phyloP scores from a whole-genome alignment of 1,140 invertebrate species.

The Tetramorium simillimum region DNA sequence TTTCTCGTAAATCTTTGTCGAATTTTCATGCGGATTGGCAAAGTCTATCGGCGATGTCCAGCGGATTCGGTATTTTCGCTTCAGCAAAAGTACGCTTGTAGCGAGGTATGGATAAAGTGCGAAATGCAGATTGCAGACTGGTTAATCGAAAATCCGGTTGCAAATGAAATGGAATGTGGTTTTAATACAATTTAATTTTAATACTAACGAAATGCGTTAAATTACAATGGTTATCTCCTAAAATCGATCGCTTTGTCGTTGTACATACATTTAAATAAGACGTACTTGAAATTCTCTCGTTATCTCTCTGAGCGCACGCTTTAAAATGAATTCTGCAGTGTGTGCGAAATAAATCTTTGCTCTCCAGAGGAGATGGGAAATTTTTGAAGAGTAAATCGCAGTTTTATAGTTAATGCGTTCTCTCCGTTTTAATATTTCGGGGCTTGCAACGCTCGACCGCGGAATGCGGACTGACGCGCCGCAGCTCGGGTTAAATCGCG shows the following conservation, averaged over 20 bases:
- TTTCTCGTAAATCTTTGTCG: conserved; percentile 20
- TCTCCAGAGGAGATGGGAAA: not conserved
- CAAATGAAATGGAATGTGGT: not conserved
- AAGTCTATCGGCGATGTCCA: not conserved
- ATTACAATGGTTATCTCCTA: not conserved
- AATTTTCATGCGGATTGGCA: conserved; percentile 30
- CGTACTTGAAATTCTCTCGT: not conserved
- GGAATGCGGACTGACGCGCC: conserved; percentile 42
- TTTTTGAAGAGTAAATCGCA: not conserved
- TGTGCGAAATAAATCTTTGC: not conserved
- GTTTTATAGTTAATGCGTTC: not conserved
- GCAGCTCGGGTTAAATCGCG: conserved; percentile 48
- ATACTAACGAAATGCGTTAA: not conserved
- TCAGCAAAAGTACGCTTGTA: not conserved
- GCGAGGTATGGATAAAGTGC: not conserved
- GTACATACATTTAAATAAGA: no score
- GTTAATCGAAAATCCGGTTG: not conserved
- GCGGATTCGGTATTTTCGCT: conserved; percentile 3
- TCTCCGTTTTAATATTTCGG: conserved; percentile 14
- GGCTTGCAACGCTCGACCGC: conserved; percentile 8
- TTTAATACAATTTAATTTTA: not conserved
- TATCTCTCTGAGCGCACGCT: not conserved
- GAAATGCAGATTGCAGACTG: conserved; percentile 2
- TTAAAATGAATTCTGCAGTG: not conserved
- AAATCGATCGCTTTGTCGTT: not conserved